phyloP scores from a whole-genome alignment of 1,140 invertebrate genomes.

The Thalassaphorura encarpata region DNA sequence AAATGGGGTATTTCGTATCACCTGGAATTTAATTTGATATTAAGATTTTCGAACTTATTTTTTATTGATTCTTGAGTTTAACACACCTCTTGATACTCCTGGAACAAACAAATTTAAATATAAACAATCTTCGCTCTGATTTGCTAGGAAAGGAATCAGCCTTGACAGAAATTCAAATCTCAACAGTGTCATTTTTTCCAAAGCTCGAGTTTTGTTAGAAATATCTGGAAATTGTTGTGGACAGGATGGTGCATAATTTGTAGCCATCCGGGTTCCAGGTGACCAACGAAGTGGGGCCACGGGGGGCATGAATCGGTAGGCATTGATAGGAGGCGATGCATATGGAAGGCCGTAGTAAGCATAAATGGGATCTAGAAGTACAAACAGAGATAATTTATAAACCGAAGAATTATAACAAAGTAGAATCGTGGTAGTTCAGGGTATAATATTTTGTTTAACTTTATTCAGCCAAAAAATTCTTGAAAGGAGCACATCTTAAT shows the following conservation, averaged over 20 bases:
- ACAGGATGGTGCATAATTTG: constrained; percentile 62
- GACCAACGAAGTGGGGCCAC: constrained; percentile 48
- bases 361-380: constrained; percentile 24
- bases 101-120: constrained; percentile 54
- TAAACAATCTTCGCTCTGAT: constrained; percentile 82
- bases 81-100: constrained; percentile 18
- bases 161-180: constrained; percentile 54
- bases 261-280: constrained; percentile 55
- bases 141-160: constrained; percentile 53
- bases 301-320: constrained; percentile 31
- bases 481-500: no score
- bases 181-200: constrained; percentile 56
- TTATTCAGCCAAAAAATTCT: no score
- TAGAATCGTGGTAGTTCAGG: no score
- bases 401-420: no score
- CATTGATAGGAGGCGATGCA: constrained; percentile 30
- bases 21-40: no score
- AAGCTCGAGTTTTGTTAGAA: constrained; percentile 55
- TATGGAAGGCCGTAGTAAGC: constrained; percentile 29
- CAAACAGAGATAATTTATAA: no score
- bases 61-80: no score
- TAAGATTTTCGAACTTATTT: no score
- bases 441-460: no score
- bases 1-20: constrained; percentile 25
- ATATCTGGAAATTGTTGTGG: constrained; percentile 64